Percentiles rank a stretch among this genome's conserved stretches.
Conservation (phyloP, 2,113 vertebrate genomes). For the Narcine bancroftii region DNA sequence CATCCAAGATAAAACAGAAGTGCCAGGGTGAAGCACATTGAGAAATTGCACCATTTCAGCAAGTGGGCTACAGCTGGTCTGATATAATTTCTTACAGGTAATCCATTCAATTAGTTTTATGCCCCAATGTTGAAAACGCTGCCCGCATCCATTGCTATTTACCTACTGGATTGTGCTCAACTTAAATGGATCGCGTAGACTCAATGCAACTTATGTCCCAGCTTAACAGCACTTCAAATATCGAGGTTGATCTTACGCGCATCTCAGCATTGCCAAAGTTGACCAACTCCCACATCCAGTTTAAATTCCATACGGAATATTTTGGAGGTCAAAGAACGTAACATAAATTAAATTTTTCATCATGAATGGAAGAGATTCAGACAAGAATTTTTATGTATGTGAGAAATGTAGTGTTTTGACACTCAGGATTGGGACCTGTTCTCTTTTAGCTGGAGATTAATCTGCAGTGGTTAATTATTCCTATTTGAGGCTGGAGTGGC, state of each 20-base stretch:
- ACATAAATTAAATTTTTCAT: background rate
- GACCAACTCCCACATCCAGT: too few relatives aligned
- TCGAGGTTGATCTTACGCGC: background rate
- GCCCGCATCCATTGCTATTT: too few relatives aligned
- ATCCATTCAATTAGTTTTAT: background rate
- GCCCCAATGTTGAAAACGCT: background rate
- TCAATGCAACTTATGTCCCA: background rate
- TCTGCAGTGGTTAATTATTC: background rate
- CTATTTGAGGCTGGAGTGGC: background rate
- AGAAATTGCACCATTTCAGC: background rate
- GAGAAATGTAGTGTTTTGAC: background rate
- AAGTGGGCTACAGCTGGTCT: background rate
- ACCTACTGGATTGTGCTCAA: background rate
- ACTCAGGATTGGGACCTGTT: background rate
- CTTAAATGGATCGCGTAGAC: slow-evolving; percentile 23
- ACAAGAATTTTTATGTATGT: background rate
- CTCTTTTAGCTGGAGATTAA: background rate
- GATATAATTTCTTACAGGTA: too few relatives aligned
- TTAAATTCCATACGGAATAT: too few relatives aligned
- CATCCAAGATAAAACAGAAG: background rate
- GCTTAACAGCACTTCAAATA: background rate
- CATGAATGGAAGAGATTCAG: background rate
- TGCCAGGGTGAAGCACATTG: background rate
- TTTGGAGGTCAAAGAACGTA: too few relatives aligned
- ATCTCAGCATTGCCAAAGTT: too few relatives aligned